Evolutionary conservation across 2,797 vertebrate genomes (phyloP), one percentile per base, ranked within the genome.

Genomic region (Pseudochirops corinnae): DNA sequence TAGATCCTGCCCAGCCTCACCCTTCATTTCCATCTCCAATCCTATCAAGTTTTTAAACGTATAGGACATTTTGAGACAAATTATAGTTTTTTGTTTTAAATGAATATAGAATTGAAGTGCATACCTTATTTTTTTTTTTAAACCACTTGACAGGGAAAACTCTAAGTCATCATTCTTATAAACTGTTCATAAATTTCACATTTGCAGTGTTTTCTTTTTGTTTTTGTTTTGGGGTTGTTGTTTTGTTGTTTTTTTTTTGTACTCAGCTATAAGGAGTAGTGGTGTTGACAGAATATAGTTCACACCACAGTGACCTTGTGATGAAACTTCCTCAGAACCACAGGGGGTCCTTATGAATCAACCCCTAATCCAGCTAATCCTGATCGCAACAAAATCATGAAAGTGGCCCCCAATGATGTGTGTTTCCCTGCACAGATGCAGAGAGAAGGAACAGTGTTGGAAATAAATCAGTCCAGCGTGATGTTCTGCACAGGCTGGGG

Each of bases 321-420:
- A 99, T 98, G 99, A 99, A 99, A 99, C 99, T 99, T 99, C 99
- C 99, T 99, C 98, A 97, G 97, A 98, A 98, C 99, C 97, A 98
- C 99, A 99, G 99, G 99, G 99, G 99, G 99, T 99, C 99, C 99
- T 99, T 99, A 99, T 99, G 99, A 99, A 99, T 99, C 98, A 97
- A 98, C 97, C 98, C 98, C 98, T 99, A 99, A 99, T 99, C 99
- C 99, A 99, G 99, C 99, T 99, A 99, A 99, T 99, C 99, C 99
- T 98, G 98, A 98, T 99, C 98, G 98, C 98, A 98, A 98, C 99
- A 99, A 98, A 99, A 98, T 99, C 98, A 98, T 98, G 98, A 98
- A 98, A 98, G 98, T 99, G 98, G 98, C 98, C 99, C 98, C 98
- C 97, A 97, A 98, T 97, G 98, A 98, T 94, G 97, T 95, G 95